A percentile compares a stretch with the other conserved stretches of the same genome.
Evolutionary conservation across 2,888 invertebrate genomes (phyloP).

Genomic region (Doris montereyensis): DNA sequence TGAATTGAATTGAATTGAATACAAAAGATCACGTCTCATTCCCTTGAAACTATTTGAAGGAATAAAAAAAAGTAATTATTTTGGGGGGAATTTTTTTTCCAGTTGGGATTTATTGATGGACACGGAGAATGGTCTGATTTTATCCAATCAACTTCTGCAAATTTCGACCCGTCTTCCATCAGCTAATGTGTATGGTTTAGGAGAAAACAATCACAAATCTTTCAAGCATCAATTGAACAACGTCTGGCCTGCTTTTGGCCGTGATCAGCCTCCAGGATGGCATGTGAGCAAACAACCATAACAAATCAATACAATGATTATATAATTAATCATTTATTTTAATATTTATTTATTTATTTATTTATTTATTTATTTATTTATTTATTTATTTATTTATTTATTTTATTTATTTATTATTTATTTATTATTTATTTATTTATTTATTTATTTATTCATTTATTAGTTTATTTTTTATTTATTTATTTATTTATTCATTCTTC

Average conservation of each 20-base stretch:
- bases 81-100: not conserved
- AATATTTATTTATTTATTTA: not conserved
- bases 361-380: not conserved
- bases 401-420: no score
- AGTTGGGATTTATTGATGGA: slow-evolving; percentile 26
- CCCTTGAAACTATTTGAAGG: no score
- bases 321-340: not conserved
- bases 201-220: slow-evolving; percentile 72
- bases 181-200: slow-evolving; percentile 73
- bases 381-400: no score
- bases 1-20: no score
- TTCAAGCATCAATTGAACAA: slow-evolving; percentile 69
- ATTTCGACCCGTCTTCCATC: slow-evolving; percentile 71
- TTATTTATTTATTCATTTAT: no score
- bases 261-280: slow-evolving; percentile 68
- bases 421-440: no score
- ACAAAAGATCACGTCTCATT: no score
- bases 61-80: no score
- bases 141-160: slow-evolving; percentile 74
- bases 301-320: not conserved
- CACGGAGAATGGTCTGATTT: slow-evolving; percentile 68
- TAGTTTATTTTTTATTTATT: no score
- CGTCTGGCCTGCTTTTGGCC: slow-evolving; percentile 71
- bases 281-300: slow-evolving; percentile 44
- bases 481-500: no score